Evolutionary conservation across 2,113 vertebrate species (phyloP), one percentile per base, ranked within the genome.

Genomic region (Neogobius melanostomus): DNA sequence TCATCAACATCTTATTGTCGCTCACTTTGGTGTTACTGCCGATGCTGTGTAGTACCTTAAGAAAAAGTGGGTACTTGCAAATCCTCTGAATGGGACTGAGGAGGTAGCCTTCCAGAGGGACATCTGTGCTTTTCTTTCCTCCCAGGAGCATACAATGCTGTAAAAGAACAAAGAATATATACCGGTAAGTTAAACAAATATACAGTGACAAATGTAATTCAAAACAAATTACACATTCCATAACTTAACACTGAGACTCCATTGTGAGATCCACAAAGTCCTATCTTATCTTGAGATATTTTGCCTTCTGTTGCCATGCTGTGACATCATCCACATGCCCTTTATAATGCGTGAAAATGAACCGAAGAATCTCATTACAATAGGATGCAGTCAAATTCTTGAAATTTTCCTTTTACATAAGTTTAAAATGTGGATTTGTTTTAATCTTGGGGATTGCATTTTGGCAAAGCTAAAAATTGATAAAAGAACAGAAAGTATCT

Each of bases 91-190:
- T 99, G 11, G 98, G 98, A 47, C 92, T 94, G 60, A 99, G 94
- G 65, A 99, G 94, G 91, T 99, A 98, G 66, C 97, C 97, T 72
- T 99, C 97, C 69, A 99, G 83, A 42, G 98, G 98, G 88, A 99
- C 93, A 82, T 99, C 98, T 12, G 97, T 99, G 15, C 95, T 98
- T 87, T 97, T 98, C 89, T 97, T 97, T 66, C 98, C 98, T 75
- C 98, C 98, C 9, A 99, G 87, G 68, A 99, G 92, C 98, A 99
- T 99, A 82, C 97, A 98, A 80, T 97, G 95, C 98, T 99, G 80
- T 44, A 85, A 82, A 68, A 52, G 28, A 83, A 49, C 54, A 73
- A 56, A 45, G 10, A 64, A 36, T 11, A 14, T 69, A 36, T 21
- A 21, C 28, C 4, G 28, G 28, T 17, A 71, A 6, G 52, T 44